phyloP scores from a whole-genome alignment of 2,888 invertebrate species.

The Achlya flavicornis region DNA sequence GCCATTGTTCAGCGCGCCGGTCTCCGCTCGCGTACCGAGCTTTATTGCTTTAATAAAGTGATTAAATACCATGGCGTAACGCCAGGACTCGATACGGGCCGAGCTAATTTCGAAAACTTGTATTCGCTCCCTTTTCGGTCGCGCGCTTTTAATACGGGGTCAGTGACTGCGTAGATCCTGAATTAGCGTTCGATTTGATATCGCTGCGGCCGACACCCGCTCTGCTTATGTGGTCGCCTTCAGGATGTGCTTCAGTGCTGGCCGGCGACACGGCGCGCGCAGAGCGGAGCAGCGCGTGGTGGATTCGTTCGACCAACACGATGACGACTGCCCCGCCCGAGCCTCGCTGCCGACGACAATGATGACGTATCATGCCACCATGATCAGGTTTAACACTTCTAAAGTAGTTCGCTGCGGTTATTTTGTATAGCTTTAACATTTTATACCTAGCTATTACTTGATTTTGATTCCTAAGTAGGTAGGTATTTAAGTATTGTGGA shows the following conservation, averaged over 20 bases:
- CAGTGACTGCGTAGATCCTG: constrained; percentile 49
- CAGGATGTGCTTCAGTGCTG: constrained; percentile 11
- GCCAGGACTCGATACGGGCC: constrained; percentile 53
- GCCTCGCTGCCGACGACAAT: not conserved
- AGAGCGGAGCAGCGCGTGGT: not conserved
- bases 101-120: constrained; percentile 70
- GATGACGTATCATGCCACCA: not conserved
- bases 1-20: constrained; percentile 63
- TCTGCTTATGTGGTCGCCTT: constrained; percentile 15
- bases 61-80: constrained; percentile 71
- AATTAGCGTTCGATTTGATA: constrained; percentile 35
- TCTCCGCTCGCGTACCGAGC: constrained; percentile 48
- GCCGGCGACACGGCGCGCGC: not conserved
- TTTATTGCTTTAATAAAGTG: constrained; percentile 75
- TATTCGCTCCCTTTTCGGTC: constrained; percentile 50
- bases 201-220: constrained; percentile 14
- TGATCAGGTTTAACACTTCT: too few species aligned
- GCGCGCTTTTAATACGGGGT: constrained; percentile 48
- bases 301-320: not conserved
- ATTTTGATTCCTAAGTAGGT: not conserved
- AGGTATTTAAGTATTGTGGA: not conserved
- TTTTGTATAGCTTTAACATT: not conserved
- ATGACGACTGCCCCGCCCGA: not conserved
- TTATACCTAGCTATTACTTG: not conserved
- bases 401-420: too few species aligned